Evolutionary conservation across 2,797 vertebrate genomes (phyloP).

Genomic region (Pogoniulus pusillus): DNA sequence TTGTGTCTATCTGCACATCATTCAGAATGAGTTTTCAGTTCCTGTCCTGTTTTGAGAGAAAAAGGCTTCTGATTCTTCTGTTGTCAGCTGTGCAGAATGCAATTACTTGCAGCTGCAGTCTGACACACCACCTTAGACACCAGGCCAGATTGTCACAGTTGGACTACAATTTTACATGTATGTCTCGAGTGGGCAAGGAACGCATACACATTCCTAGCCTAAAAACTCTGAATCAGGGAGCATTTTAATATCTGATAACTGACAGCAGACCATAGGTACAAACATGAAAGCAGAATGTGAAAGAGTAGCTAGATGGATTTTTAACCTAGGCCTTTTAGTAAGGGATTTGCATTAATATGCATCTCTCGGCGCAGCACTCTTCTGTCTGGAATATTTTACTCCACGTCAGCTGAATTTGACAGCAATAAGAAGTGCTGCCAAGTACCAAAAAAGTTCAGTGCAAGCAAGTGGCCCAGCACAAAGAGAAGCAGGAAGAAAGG

Average conservation of each 20-base stretch:
- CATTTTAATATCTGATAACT: neutral
- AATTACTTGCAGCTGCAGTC: neutral
- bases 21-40: neutral
- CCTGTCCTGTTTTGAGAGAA: neutral
- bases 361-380: neutral
- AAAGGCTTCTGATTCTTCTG: neutral
- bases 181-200: neutral
- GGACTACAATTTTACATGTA: neutral
- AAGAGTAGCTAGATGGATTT: neutral
- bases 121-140: accelerated
- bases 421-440: neutral
- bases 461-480: neutral
- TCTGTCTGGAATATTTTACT: neutral
- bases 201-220: neutral
- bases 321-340: neutral
- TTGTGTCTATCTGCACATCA: neutral
- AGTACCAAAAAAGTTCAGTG: neutral
- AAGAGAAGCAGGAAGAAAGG: neutral
- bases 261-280: neutral
- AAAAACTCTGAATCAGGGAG: neutral
- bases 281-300: neutral
- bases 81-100: neutral
- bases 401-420: neutral
- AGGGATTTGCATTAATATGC: neutral
- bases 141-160: neutral